These are phyloP conservation scores for Vombatus ursinus DNA, from an alignment of 2,113 vertebrate species.

Conservation along the genomic window DNA sequence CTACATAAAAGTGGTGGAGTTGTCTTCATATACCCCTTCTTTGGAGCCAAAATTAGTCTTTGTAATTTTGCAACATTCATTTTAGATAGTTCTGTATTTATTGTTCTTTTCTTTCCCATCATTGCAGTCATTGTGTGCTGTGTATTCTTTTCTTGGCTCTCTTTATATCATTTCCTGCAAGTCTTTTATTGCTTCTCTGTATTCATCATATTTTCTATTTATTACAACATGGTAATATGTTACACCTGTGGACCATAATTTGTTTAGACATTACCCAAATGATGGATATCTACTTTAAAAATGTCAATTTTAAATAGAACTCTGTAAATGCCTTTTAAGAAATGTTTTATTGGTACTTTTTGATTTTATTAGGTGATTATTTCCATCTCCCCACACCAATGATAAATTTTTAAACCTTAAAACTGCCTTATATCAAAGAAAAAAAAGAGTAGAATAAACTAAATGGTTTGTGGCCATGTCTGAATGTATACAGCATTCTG, in stretches of 20 bases:
- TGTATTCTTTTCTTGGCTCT: neutral
- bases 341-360: neutral
- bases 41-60: neutral
- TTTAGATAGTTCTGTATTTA: neutral
- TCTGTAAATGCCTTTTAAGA: neutral
- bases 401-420: neutral
- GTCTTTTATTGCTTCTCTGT: neutral
- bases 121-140: neutral
- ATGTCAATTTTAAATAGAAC: neutral
- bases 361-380: neutral
- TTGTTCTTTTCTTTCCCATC: neutral
- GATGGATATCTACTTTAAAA: neutral
- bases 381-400: neutral
- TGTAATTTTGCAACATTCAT: neutral
- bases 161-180: neutral
- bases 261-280: neutral
- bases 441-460: neutral
- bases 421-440: neutral
- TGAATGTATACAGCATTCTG: neutral
- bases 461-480: neutral
- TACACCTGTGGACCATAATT: neutral
- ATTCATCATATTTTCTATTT: neutral
- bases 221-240: neutral
- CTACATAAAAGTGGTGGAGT: rapidly evolving
- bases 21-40: neutral